These are phyloP conservation scores for Ammodytes dubius DNA, from an alignment of 2,113 vertebrate species.

Conservation along the genomic window DNA sequence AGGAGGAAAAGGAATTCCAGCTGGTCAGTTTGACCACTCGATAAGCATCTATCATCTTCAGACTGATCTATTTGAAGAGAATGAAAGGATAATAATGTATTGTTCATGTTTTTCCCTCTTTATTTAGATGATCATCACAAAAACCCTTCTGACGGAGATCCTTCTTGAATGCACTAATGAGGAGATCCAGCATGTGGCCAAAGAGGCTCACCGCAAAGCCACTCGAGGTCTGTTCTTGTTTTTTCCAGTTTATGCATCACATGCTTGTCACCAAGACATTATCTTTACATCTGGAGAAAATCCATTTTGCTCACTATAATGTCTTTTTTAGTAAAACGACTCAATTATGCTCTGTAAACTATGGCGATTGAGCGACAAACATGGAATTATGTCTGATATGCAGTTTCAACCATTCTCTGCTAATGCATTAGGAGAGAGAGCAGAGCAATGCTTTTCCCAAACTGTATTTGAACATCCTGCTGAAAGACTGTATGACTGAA, in stretches of 20 bases:
- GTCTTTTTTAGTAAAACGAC: not conserved
- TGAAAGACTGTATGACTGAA: constrained; percentile 56
- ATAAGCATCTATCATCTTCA: too few relatives aligned
- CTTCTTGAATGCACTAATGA: constrained; percentile 98
- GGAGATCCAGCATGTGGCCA: constrained; percentile 94
- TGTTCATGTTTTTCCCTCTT: not conserved
- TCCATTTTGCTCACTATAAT: constrained; percentile 29
- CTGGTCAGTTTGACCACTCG: constrained; percentile 84
- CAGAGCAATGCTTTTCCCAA: constrained; percentile 53
- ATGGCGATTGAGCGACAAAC: constrained; percentile 40
- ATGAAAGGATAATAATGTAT: not conserved
- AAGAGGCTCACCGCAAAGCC: constrained; percentile 96
- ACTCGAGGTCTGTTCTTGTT: constrained; percentile 92
- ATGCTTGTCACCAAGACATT: constrained; percentile 60
- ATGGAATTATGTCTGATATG: constrained; percentile 41
- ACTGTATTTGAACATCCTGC: constrained; percentile 53
- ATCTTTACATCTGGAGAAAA: constrained; percentile 61
- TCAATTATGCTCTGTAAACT: constrained; percentile 43
- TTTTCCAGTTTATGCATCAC: constrained; percentile 66
- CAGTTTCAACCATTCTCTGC: constrained; percentile 79
- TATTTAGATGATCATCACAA: constrained; percentile 94
- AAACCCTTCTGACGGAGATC: constrained; percentile 97
- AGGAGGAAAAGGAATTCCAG: constrained; percentile 98
- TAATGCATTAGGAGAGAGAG: constrained; percentile 77
- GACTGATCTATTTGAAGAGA: not conserved